These are phyloP conservation scores for Dascillus cervinus DNA, from an alignment of 2,888 invertebrate genomes.

Conservation along the genomic window DNA sequence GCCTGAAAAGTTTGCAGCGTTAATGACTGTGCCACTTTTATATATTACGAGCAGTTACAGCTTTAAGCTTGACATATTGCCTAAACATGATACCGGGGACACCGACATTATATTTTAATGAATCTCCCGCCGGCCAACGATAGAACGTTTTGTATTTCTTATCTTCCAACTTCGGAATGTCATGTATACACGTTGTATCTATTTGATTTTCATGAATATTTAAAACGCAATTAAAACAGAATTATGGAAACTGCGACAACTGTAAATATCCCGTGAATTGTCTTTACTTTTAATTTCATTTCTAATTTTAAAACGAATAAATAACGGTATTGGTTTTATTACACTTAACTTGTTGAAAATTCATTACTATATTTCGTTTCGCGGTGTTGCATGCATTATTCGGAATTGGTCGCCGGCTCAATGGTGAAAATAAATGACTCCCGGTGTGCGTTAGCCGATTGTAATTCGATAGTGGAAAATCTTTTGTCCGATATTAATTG, in stretches of 20 bases:
- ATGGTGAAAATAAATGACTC: too few relatives aligned
- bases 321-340: too few relatives aligned
- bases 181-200: not conserved
- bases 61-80: slow-evolving; percentile 4
- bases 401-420: too few relatives aligned
- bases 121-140: not conserved
- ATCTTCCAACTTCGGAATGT: not conserved
- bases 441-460: too few relatives aligned
- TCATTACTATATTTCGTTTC: too few relatives aligned
- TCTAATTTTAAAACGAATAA: too few relatives aligned
- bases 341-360: too few relatives aligned
- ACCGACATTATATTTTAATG: slow-evolving; percentile 1
- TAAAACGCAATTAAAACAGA: slow-evolving; percentile 1
- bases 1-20: slow-evolving; percentile 7
- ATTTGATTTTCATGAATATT: slow-evolving; percentile 4
- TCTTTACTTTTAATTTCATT: too few relatives aligned
- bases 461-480: too few relatives aligned
- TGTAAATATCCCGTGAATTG: too few relatives aligned
- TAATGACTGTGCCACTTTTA: slow-evolving; percentile 8
- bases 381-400: too few relatives aligned
- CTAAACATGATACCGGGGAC: slow-evolving; percentile 1
- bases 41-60: slow-evolving; percentile 6
- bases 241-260: slow-evolving; percentile 1
- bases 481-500: too few relatives aligned
- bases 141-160: not conserved